Percentiles rank a stretch among this genome's conserved stretches.
These are phyloP conservation scores for Ardeotis arabs DNA, from an alignment of 2,113 vertebrate species.

Conservation along the genomic window DNA sequence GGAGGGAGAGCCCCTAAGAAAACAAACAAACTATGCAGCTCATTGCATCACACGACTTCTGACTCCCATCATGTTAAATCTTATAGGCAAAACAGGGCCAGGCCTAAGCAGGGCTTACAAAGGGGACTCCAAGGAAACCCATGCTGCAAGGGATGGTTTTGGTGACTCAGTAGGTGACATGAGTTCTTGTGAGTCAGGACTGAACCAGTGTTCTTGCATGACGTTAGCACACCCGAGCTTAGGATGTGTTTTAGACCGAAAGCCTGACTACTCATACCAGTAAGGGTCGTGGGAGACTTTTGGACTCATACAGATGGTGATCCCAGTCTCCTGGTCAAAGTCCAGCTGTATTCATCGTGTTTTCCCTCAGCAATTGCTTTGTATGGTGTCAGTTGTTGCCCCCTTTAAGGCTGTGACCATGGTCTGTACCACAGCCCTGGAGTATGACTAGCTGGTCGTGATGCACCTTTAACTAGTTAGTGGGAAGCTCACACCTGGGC, in stretches of 20 bases:
- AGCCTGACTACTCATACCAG: neutral
- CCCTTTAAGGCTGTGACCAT: neutral
- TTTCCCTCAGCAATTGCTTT: neutral
- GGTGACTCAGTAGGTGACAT: slow-evolving; percentile 17
- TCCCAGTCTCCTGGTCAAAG: neutral
- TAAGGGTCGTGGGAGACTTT: neutral
- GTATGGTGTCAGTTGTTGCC: neutral
- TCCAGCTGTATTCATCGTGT: neutral
- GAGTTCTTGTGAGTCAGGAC: slow-evolving; percentile 14
- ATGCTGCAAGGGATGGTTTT: neutral
- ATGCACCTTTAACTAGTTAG: neutral
- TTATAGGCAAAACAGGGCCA: neutral
- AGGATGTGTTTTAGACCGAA: neutral
- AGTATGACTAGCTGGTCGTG: neutral
- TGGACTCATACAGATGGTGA: neutral
- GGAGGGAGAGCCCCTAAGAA: neutral
- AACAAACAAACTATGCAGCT: neutral
- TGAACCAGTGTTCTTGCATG: neutral
- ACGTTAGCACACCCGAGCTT: fast-evolving
- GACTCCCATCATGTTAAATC: neutral
- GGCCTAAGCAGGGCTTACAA: neutral
- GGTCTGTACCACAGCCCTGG: neutral
- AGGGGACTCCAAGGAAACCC: slow-evolving; percentile 10
- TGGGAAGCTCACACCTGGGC: neutral
- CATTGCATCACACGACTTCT: neutral